phyloP scores from a whole-genome alignment of 1,140 invertebrate genomes.

The Drosophila nannoptera region DNA sequence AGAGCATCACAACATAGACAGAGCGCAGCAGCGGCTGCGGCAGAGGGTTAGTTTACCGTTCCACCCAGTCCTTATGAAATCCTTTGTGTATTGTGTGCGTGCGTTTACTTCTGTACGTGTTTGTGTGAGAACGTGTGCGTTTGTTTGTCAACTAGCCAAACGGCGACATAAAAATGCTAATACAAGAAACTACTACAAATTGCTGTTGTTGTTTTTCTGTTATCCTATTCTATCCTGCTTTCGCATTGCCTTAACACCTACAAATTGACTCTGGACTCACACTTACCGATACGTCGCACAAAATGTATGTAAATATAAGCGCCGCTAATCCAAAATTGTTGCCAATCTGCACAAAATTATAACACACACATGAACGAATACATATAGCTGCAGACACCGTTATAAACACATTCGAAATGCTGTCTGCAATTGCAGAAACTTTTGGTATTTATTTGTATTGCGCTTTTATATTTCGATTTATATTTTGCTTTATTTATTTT shows the following conservation, averaged over 20 bases:
- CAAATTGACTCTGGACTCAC: conserved; percentile 58
- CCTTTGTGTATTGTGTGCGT: conserved; percentile 62
- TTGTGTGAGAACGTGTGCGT: conserved; percentile 35
- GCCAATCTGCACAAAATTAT: conserved; percentile 27
- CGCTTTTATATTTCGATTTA: conserved; percentile 58
- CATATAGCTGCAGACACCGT: conserved; percentile 32
- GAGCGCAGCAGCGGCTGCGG: conserved; percentile 33
- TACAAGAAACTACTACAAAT: conserved; percentile 64
- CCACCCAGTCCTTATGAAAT: conserved; percentile 70
- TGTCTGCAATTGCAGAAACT: conserved; percentile 46
- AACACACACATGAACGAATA: conserved; percentile 16
- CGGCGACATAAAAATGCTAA: conserved; percentile 70
- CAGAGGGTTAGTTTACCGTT: conserved; percentile 53
- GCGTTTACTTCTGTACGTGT: conserved; percentile 16
- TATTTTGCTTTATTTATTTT: conserved; percentile 37
- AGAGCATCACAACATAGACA: conserved; percentile 23
- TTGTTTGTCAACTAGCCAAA: conserved; percentile 72
- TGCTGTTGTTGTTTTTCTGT: conserved; percentile 19
- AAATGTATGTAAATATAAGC: conserved; percentile 38
- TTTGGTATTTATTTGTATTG: conserved; percentile 58
- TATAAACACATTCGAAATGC: conserved; percentile 43
- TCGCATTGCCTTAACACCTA: conserved; percentile 35
- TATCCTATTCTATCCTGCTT: neutral
- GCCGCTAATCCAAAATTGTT: conserved; percentile 61
- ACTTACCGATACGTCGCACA: conserved; percentile 59